Conservation (phyloP, 2,888 invertebrate genomes). For the Pristionchus mayeri region DNA sequence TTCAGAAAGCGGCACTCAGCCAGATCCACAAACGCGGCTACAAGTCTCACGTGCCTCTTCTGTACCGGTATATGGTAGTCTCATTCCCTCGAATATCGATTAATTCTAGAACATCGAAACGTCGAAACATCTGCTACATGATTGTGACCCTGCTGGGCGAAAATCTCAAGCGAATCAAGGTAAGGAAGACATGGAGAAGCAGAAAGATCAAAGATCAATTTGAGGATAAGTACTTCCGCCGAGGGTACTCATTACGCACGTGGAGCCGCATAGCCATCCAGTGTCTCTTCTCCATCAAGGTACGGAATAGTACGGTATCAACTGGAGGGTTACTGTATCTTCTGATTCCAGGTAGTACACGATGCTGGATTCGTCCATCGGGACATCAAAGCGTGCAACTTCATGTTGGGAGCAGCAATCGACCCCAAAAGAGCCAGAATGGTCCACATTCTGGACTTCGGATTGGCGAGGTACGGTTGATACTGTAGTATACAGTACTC, state of each 20-base stretch:
- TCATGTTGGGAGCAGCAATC: not conserved
- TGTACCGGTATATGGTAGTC: slow-evolving; percentile 6
- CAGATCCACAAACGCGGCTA: slow-evolving; percentile 10
- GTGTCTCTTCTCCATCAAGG: slow-evolving; percentile 37
- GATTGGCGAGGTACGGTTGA: slow-evolving; percentile 32
- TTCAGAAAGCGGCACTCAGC: not conserved
- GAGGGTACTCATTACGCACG: not conserved
- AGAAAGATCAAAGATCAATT: slow-evolving; percentile 8
- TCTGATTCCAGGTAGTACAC: slow-evolving; percentile 20
- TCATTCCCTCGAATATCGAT: not conserved
- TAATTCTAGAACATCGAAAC: slow-evolving; percentile 53
- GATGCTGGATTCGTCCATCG: slow-evolving; percentile 37
- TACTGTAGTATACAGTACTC: not conserved
- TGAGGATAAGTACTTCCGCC: slow-evolving; percentile 14
- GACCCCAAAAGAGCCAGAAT: not conserved
- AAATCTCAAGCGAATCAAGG: slow-evolving; percentile 53
- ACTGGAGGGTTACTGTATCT: not conserved
- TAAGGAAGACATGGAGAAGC: not conserved
- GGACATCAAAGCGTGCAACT: slow-evolving; percentile 43
- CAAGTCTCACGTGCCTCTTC: not conserved
- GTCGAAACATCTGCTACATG: slow-evolving; percentile 64
- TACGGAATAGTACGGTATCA: not conserved
- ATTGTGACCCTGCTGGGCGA: slow-evolving; percentile 71
- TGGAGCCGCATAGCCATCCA: slow-evolving; percentile 22
- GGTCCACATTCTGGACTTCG: slow-evolving; percentile 40